Percentiles rank a stretch among this genome's conserved stretches.
phyloP scores from a whole-genome alignment of 2,888 invertebrate species.

The Zaprionus bogoriensis region DNA sequence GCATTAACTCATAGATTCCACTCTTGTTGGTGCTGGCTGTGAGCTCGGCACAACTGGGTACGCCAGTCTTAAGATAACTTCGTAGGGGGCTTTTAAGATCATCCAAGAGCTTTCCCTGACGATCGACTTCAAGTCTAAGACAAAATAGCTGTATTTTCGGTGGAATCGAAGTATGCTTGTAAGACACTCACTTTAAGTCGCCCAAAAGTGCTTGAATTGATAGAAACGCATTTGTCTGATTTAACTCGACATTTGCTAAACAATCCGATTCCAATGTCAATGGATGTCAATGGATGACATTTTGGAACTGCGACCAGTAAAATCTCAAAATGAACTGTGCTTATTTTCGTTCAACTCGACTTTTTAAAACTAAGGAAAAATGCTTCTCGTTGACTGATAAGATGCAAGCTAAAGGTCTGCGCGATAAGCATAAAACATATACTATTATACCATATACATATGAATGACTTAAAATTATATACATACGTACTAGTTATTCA shows the following conservation, averaged over 20 bases:
- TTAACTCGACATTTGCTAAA: background rate
- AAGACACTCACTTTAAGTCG: constrained; percentile 1
- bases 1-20: constrained; percentile 6
- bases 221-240: background rate
- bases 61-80: background rate
- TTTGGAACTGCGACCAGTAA: no score
- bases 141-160: background rate
- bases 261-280: background rate
- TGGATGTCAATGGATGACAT: background rate
- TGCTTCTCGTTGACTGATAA: no score
- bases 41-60: constrained; percentile 19
- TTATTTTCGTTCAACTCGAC: no score
- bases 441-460: no score
- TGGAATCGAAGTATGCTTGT: no score
- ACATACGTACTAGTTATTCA: no score
- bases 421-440: no score
- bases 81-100: background rate
- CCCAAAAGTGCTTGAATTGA: background rate
- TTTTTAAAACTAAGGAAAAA: no score
- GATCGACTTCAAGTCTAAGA: background rate
- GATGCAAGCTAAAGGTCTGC: no score
- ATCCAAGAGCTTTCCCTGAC: background rate
- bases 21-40: background rate
- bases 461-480: no score
- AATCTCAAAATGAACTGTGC: no score